phyloP scores from a whole-genome alignment of 2,888 invertebrate species.

The Leptopilina syphax region DNA sequence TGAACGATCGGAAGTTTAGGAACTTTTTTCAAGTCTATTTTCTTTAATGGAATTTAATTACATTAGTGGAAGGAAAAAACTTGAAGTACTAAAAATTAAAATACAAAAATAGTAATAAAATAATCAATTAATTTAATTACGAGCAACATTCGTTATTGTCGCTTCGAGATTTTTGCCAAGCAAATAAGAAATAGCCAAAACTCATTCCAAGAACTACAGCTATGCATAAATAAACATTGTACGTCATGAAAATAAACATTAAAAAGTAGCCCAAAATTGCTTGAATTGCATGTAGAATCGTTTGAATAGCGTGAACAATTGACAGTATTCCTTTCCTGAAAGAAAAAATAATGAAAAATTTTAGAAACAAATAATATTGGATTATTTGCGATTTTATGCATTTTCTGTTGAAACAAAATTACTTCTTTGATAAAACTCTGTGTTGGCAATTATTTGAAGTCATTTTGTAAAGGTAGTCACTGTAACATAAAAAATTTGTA shows the following conservation, averaged over 20 bases:
- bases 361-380: background rate
- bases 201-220: slow-evolving; percentile 79
- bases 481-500: slow-evolving; percentile 48
- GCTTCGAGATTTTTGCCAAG: slow-evolving; percentile 61
- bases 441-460: slow-evolving; percentile 35
- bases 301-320: slow-evolving; percentile 67
- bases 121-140: background rate
- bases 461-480: slow-evolving; percentile 63
- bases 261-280: slow-evolving; percentile 79
- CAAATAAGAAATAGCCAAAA: slow-evolving; percentile 76
- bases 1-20: no score
- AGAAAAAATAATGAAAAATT: background rate
- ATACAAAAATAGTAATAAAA: no score
- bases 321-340: slow-evolving; percentile 70
- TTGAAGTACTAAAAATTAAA: no score
- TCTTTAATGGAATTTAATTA: no score
- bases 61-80: no score
- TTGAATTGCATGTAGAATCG: slow-evolving; percentile 71
- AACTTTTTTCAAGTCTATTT: no score
- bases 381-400: no score
- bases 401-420: slow-evolving; percentile 39
- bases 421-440: slow-evolving; percentile 55
- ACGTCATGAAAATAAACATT: slow-evolving; percentile 83
- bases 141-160: slow-evolving; percentile 13
- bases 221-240: slow-evolving; percentile 80